Conservation (phyloP, 2,113 vertebrate species). For the Todiramphus saurophagus region DNA sequence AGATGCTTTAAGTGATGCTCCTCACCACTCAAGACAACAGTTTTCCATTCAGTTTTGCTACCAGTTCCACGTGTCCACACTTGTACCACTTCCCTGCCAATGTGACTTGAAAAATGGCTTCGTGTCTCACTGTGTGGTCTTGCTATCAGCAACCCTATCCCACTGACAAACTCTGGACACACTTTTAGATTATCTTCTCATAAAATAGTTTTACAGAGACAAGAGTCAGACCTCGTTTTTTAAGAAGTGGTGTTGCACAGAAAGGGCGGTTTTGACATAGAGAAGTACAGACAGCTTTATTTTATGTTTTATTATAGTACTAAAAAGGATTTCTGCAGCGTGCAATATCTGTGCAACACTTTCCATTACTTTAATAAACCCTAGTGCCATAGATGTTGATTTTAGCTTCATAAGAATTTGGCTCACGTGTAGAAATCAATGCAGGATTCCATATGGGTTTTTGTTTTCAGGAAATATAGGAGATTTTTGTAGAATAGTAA, state of each 20-base stretch:
- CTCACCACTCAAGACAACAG: background rate
- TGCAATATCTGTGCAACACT: background rate
- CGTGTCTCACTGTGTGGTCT: background rate
- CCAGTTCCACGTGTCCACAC: accelerated
- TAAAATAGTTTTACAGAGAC: slow-evolving; percentile 21
- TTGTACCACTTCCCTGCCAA: background rate
- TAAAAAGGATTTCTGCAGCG: slow-evolving; percentile 37
- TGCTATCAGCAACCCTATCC: background rate
- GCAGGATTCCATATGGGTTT: background rate
- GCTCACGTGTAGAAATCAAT: background rate
- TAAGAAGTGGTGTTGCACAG: background rate
- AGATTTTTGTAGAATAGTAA: background rate
- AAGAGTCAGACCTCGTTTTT: background rate
- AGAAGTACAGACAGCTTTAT: slow-evolving; percentile 39
- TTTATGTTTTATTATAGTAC: slow-evolving; percentile 27
- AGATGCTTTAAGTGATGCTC: background rate
- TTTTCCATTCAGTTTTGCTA: background rate
- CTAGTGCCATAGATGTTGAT: background rate
- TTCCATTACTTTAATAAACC: slow-evolving; percentile 18
- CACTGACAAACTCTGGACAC: background rate
- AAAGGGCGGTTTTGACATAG: background rate
- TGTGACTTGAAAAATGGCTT: background rate
- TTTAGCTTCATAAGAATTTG: background rate
- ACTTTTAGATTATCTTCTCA: background rate
- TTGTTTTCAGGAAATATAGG: background rate